Evolutionary conservation across 1,140 invertebrate genomes (phyloP), one percentile per base, ranked within the genome.

Genomic region (Schmidtea mediterranea): DNA sequence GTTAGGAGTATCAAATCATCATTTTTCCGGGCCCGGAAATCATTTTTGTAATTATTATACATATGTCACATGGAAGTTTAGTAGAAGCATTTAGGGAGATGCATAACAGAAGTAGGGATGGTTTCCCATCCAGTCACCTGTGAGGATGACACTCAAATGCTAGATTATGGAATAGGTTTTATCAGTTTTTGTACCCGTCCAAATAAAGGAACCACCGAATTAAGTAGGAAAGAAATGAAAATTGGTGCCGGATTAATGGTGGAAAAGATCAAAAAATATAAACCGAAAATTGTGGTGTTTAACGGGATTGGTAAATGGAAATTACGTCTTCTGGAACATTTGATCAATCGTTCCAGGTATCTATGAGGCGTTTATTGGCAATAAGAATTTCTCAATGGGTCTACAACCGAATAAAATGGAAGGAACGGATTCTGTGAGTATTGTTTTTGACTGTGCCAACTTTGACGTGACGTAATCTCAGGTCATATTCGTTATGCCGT

Each of bases 401-500:
- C 77, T 84, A 57, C 86, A 92, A 63, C 80, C 82, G 0, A 82
- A 82, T 61, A 74, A 78, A 32, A 76, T 92, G 19, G 79, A 84
- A 53, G 83, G 82, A 46, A 89, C 84, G 15, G 80, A 81, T 60
- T 89, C 83, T 51, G 82, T 90, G 72, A 79, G 75, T 69, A 49
- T 21, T 49, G 36, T 23, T 15, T n/a, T n/a, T n/a, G 2, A 47
- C 19, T 49, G 2, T 23, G 40, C 2, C 1, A 47, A 15, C 12
- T 32, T n/a, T 15, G 2, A 36, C n/a, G 3, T n/a, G 15, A 13
- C 15, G 24, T 47, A 43, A 36, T 59, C 50, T 9, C 72, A 92
- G 83, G 79, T 82, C 62, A 82, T 90, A 71, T 94, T 82, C 81
- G 86, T 92, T 58, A 90, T 92, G 83, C 86, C 87, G 51, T 92